These are phyloP conservation scores for Strigops habroptila DNA, from an alignment of 2,113 vertebrate species.

Conservation along the genomic window DNA sequence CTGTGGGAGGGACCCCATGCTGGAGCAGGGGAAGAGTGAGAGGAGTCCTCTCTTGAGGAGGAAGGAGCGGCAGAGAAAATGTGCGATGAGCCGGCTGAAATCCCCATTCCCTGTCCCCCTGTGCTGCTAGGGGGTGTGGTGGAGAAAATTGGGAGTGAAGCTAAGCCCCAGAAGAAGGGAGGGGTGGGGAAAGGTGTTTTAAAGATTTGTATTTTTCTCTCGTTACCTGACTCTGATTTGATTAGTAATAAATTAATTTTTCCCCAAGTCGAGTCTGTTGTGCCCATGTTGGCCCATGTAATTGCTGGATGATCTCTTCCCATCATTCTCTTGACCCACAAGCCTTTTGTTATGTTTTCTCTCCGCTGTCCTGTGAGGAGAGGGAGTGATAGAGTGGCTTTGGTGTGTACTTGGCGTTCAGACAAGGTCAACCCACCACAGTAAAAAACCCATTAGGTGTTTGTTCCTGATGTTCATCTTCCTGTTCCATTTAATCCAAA, in stretches of 20 bases:
- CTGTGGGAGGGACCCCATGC: neutral
- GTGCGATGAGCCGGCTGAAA: neutral
- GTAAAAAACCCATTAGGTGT: neutral
- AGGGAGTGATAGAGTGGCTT: neutral
- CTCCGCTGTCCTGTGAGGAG: neutral
- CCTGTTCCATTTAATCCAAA: neutral
- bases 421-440: neutral
- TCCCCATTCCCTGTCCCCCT: neutral
- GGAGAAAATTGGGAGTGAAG: neutral
- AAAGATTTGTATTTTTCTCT: neutral
- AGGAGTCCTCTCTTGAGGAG: neutral
- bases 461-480: neutral
- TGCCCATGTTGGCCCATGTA: neutral
- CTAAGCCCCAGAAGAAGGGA: neutral
- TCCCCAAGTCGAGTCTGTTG: neutral
- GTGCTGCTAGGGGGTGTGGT: too few relatives aligned
- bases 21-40: neutral
- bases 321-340: neutral
- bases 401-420: neutral
- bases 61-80: neutral
- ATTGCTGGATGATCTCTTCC: neutral
- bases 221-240: neutral
- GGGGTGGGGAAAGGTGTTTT: neutral
- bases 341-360: neutral
- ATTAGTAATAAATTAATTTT: neutral